phyloP scores from a whole-genome alignment of 2,888 invertebrate genomes.

The Acleris laterana region DNA sequence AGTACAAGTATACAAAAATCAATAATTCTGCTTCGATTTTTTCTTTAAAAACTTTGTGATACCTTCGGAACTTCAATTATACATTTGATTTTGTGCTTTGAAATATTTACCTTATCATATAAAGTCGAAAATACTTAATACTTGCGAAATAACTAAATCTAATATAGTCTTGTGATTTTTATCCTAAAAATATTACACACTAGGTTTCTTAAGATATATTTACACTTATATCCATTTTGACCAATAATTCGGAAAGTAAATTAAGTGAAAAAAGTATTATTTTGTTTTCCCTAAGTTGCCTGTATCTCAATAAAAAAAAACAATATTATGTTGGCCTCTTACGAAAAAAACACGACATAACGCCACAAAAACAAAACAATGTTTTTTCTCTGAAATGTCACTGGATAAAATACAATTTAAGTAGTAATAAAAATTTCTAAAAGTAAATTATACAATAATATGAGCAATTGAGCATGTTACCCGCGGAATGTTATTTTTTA shows the following conservation, averaged over 20 bases:
- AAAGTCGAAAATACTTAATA: slow-evolving; percentile 17
- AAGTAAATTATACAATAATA: background rate
- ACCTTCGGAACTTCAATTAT: too few species aligned
- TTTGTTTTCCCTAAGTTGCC: too few species aligned
- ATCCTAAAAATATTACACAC: too few species aligned
- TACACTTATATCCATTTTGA: background rate
- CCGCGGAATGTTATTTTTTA: too few species aligned
- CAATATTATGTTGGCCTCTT: background rate
- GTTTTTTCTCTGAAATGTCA: slow-evolving; percentile 18
- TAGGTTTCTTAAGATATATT: background rate
- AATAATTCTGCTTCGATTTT: too few species aligned
- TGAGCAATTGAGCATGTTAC: background rate
- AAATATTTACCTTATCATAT: background rate
- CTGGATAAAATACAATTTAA: slow-evolving; percentile 18
- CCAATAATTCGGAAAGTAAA: too few species aligned
- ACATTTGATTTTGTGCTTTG: too few species aligned
- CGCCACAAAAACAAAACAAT: background rate
- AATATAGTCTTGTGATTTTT: slow-evolving; percentile 17
- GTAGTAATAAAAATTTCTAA: background rate
- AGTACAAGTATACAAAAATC: too few species aligned
- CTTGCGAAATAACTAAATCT: slow-evolving; percentile 20
- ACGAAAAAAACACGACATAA: background rate
- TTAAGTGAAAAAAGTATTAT: too few species aligned
- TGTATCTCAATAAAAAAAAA: too few species aligned
- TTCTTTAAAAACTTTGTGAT: too few species aligned